A percentile compares a stretch with the other conserved stretches of the same genome.
These are phyloP conservation scores for Cyclura pinguis DNA, from an alignment of 2,797 vertebrate genomes.

Conservation along the genomic window DNA sequence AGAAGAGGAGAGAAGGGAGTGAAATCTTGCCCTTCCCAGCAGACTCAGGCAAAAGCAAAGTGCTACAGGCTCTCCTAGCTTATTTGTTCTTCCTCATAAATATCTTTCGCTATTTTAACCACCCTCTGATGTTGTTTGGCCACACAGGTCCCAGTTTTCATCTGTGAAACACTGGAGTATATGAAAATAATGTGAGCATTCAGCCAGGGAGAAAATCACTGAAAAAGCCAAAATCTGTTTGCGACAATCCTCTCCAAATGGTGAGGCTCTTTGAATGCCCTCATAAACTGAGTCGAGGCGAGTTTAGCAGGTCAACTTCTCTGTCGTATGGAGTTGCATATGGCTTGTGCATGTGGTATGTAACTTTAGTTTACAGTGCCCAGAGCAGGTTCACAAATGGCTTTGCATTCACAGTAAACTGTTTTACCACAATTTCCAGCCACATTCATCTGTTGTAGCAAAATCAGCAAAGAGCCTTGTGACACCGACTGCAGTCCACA, in stretches of 20 bases:
- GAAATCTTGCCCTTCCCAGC: too few relatives aligned
- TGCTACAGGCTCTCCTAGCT: too few relatives aligned
- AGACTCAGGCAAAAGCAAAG: too few relatives aligned
- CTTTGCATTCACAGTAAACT: neutral
- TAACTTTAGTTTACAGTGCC: neutral
- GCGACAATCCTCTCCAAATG: neutral
- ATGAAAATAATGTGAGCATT: neutral
- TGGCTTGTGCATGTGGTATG: neutral
- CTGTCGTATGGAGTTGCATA: neutral
- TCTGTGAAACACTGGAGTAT: too few relatives aligned
- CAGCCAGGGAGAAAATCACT: neutral
- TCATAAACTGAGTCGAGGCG: neutral
- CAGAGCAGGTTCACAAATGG: neutral
- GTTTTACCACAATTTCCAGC: neutral
- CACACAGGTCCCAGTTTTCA: too few relatives aligned
- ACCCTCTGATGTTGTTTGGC: too few relatives aligned
- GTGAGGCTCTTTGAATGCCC: neutral
- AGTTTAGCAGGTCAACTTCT: neutral
- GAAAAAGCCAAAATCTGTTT: neutral
- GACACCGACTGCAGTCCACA: neutral
- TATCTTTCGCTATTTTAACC: too few relatives aligned
- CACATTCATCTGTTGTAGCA: neutral
- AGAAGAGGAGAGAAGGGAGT: too few relatives aligned
- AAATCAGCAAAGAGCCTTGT: neutral
- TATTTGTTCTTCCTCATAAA: too few relatives aligned